A percentile compares a stretch with the other conserved stretches of the same genome.
Conservation (phyloP, 2,113 vertebrate species). For the cattle (Bos taurus) region DNA sequence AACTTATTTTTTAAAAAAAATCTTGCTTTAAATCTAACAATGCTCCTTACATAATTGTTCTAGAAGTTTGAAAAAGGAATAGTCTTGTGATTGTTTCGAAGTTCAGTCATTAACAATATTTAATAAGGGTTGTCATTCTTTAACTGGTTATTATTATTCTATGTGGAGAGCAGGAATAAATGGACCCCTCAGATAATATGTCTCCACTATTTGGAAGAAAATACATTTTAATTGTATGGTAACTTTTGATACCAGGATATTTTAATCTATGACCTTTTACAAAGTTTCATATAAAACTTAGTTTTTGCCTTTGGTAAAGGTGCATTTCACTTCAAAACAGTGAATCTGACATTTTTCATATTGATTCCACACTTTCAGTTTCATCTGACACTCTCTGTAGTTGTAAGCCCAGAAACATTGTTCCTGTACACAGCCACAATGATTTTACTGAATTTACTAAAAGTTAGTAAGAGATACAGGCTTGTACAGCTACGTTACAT, state of each 20-base stretch:
- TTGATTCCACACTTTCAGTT: not conserved
- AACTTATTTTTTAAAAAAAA: not conserved
- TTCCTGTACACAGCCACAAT: not conserved
- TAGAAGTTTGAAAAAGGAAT: not conserved
- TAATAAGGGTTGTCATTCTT: not conserved
- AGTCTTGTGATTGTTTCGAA: not conserved
- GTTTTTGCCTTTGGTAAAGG: not conserved
- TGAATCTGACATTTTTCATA: not conserved
- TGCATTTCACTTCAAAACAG: not conserved
- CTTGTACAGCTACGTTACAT: not conserved
- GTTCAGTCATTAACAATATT: not conserved
- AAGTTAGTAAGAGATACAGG: not conserved
- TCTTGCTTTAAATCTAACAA: not conserved
- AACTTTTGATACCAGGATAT: not conserved
- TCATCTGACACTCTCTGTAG: not conserved
- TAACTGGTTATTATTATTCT: not conserved
- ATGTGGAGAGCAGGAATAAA: not conserved
- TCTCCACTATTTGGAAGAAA: not conserved
- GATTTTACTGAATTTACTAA: not conserved
- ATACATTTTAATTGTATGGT: not conserved
- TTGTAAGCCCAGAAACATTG: not conserved
- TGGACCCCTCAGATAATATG: not conserved
- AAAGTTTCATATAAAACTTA: not conserved
- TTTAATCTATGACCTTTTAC: not conserved
- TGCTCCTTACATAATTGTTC: not conserved